Base-by-base conservation (phyloP, 1,140 invertebrate genomes). In the Lasaia peninsularis region DNA sequence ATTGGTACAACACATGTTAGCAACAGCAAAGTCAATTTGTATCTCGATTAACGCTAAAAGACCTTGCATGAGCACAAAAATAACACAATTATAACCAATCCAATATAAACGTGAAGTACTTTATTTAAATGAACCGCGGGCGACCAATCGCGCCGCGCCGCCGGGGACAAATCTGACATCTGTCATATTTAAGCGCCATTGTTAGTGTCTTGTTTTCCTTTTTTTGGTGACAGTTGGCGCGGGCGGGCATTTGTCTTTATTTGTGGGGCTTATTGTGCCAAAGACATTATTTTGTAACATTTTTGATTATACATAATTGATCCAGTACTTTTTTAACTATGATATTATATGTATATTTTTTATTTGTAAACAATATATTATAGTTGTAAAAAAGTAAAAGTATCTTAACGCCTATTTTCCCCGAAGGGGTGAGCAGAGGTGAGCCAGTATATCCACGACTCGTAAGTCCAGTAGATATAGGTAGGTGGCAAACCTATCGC, bases 101-200 rank as follows among this genome's bases (percentile, higher is more conserved):
- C 65, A 65, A 71, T 65, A 67, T 69, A 62, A 74, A 21, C 18
- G 20, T 48, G 16, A 20, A 48, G 40, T 56, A 75, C 70, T 56
- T 71, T 67, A 78, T 75, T 75, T 65, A 73, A 75, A 79, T 72
- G 60, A 70, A 67, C 56, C 57, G 58, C 56, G 58, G 62, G 56
- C 66, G 65, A 61, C 71, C 75, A 78, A 75, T 80, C 65, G 61
- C 56, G 52, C 55, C 40, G 63, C 66, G 53, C 35, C 60, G 31
- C 40, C 50, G 50, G 60, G 67, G 56, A 58, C 67, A 72, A 71
- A 75, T 73, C 75, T 81, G 78, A 81, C 80, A 83, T 70, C 69
- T 83, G 80, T 80, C 80, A 83, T 71, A 70, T 73, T 72, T 56
- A 62, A 58, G 58, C 69, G 75, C 64, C 72, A 77, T 81, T 77